Base-by-base conservation (phyloP, 2,113 vertebrate species). In the Cepphus grylle region DNA sequence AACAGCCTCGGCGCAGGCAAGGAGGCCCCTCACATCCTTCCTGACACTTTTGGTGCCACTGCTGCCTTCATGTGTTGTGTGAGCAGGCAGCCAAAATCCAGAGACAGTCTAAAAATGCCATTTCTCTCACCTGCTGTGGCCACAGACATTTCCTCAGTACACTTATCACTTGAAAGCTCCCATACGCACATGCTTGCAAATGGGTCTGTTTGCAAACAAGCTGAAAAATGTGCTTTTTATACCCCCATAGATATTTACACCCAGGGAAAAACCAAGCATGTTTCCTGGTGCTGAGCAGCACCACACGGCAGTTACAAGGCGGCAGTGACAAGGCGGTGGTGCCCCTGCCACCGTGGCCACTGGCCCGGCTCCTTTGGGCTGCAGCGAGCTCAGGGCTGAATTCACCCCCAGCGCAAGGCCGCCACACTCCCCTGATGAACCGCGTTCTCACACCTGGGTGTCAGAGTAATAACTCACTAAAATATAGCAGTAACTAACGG, bases 1-100 rank as follows among this genome's bases (percentile, higher is more conserved):
- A 80, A 36, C 67, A 66, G 89, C 86, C 82, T 79, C 5, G 2
- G 62, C 29, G 25, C 66, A 32, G 11, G 14, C 56, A 34, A 70
- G 66, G 90, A 95, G 73, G 89, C 89, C 80, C 90, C 86, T 94
- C 94, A 84, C 96, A 89, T 76, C 52, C 38, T 59, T 69, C 86
- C 65, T 70, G 82, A 86, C 8, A 8, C 81, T 88, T 49, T 66
- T 11, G 0, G 22, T 67, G 73, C 25, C 20, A 5, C 49, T 12
- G 40, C 27, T 2, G 5, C 26, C 69, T 58, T 36, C 1, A 0
- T 5, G 49, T 5, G 13, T 16, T 8, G 6, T 3, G 1, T 1
- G 1, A 86, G 38, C 3, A 1, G 66, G 87, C 84, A 53, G 32
- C 70, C 62, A 38, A 86, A 67, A 43, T 43, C 90, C 86, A 65